phyloP scores from a whole-genome alignment of 1,140 invertebrate species.

The Trichonephila clavata region DNA sequence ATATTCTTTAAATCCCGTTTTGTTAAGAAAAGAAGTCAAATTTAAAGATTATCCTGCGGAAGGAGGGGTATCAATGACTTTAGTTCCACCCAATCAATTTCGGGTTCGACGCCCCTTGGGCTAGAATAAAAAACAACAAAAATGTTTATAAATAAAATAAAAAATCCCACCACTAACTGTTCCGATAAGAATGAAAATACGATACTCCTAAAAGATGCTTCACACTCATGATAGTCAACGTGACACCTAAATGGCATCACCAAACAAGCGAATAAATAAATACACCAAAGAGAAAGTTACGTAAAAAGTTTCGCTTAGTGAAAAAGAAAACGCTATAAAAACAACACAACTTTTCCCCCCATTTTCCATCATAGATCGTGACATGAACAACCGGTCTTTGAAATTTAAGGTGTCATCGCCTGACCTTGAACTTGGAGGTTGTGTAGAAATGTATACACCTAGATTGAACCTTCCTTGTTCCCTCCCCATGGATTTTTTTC shows the following conservation, averaged over 20 bases:
- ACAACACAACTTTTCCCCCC: constrained; percentile 49
- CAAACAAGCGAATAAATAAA: constrained; percentile 30
- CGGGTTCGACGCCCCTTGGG: constrained; percentile 61
- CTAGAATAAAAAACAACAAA: constrained; percentile 21
- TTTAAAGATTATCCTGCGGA: neutral
- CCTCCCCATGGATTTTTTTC: constrained; percentile 13
- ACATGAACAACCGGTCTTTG: constrained; percentile 61
- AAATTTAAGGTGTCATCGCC: constrained; percentile 70
- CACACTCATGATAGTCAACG: constrained; percentile 9
- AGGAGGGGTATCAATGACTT: neutral
- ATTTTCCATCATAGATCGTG: constrained; percentile 18
- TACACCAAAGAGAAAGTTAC: neutral
- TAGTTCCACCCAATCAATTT: constrained; percentile 45
- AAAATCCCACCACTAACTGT: neutral
- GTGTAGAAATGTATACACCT: constrained; percentile 41
- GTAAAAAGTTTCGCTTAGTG: neutral
- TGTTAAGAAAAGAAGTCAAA: neutral
- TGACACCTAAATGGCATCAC: constrained; percentile 15
- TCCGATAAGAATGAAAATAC: neutral
- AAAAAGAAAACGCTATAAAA: constrained; percentile 62
- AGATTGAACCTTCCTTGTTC: neutral
- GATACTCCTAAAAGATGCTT: neutral
- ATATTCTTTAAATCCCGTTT: neutral
- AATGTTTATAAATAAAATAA: neutral
- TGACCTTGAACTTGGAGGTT: constrained; percentile 65